Conservation (phyloP, 2,888 invertebrate species). For the Polylopha cassiicola region DNA sequence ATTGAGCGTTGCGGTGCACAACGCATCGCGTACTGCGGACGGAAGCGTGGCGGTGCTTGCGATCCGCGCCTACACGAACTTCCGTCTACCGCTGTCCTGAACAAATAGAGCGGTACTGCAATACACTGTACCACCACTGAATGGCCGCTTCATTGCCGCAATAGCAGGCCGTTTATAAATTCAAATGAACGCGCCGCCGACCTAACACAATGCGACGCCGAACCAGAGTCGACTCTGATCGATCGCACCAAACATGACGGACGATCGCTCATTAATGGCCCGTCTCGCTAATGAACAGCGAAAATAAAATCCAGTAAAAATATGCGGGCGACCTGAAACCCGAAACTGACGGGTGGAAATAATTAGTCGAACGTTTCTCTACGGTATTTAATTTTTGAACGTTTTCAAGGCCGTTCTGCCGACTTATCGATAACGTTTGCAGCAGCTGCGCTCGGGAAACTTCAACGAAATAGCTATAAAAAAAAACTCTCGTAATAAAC, state of each 20-base stretch:
- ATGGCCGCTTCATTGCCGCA: slow-evolving; percentile 47
- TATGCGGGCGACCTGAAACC: too few relatives aligned
- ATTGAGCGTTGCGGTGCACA: slow-evolving; percentile 14
- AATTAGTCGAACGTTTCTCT: too few relatives aligned
- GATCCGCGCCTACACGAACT: slow-evolving; percentile 60
- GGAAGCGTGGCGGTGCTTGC: slow-evolving; percentile 56
- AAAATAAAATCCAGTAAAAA: too few relatives aligned
- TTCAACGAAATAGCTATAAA: slow-evolving; percentile 12
- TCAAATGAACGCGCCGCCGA: slow-evolving; percentile 43
- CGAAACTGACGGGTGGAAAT: too few relatives aligned
- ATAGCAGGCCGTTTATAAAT: slow-evolving; percentile 57
- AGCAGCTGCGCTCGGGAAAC: slow-evolving; percentile 11
- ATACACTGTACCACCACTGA: slow-evolving; percentile 28
- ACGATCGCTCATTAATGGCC: slow-evolving; percentile 9
- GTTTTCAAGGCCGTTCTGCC: slow-evolving; percentile 1
- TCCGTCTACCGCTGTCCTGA: slow-evolving; percentile 57
- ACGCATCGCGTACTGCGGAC: slow-evolving; percentile 27
- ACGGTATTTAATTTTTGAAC: neutral
- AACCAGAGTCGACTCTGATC: slow-evolving; percentile 24
- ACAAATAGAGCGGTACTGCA: slow-evolving; percentile 57
- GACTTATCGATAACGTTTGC: slow-evolving; percentile 12
- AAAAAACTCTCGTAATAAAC: slow-evolving; percentile 23
- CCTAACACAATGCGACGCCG: slow-evolving; percentile 19
- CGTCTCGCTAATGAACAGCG: too few relatives aligned
- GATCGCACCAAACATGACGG: slow-evolving; percentile 6